These are phyloP conservation scores for Alethe diademata DNA, from an alignment of 2,113 vertebrate species.

Conservation along the genomic window DNA sequence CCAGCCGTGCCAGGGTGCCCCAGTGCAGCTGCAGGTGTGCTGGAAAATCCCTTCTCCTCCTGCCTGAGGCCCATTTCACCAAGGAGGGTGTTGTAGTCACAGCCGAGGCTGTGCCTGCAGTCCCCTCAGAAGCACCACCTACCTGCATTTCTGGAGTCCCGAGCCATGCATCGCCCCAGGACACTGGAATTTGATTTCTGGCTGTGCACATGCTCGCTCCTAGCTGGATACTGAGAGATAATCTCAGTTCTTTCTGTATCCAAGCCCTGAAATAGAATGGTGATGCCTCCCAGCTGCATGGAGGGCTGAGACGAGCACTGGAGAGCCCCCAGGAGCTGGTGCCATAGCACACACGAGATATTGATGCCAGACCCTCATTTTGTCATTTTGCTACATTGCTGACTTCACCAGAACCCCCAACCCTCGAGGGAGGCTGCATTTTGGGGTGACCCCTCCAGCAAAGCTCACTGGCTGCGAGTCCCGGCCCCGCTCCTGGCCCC, in stretches of 20 bases:
- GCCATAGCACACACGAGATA: accelerated
- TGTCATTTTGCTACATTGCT: neutral
- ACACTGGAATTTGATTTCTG: neutral
- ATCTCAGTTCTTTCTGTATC: neutral
- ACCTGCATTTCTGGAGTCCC: neutral
- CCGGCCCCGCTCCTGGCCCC: neutral
- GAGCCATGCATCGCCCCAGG: neutral
- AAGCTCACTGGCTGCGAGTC: accelerated
- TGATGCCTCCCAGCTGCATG: neutral
- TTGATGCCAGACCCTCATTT: neutral
- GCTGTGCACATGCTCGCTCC: neutral
- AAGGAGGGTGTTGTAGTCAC: neutral
- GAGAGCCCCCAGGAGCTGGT: neutral
- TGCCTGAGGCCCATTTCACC: neutral
- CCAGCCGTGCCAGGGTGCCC: neutral
- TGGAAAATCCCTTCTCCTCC: neutral
- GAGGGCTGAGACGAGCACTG: accelerated
- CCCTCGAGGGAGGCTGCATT: neutral
- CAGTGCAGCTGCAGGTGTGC: neutral
- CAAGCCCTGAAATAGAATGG: neutral
- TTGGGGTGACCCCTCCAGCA: neutral
- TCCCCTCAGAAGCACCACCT: neutral
- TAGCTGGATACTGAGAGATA: neutral
- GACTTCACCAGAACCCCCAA: neutral
- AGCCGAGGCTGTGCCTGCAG: neutral